Percentiles rank a stretch among this genome's conserved stretches.
These are phyloP conservation scores for Liolophura sinensis DNA, from an alignment of 1,140 invertebrate genomes.

Conservation along the genomic window DNA sequence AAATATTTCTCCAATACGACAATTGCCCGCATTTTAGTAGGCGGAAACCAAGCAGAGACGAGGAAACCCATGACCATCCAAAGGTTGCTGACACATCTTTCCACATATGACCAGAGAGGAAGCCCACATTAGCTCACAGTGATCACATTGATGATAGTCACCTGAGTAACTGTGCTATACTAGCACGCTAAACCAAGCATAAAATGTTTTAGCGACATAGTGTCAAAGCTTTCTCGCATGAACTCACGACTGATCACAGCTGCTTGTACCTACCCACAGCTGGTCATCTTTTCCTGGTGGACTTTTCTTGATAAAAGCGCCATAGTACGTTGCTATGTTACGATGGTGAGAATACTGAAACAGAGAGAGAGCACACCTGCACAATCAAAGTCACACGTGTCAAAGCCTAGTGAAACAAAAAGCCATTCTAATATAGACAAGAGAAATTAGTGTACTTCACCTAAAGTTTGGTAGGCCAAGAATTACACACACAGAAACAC, in stretches of 20 bases:
- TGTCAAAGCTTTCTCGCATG: background rate
- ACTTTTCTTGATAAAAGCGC: slow-evolving; percentile 99
- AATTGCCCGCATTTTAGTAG: too few species aligned
- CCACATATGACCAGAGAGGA: too few species aligned
- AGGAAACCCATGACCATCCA: too few species aligned
- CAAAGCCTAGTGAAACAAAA: background rate
- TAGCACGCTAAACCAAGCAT: background rate
- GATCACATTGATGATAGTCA: background rate
- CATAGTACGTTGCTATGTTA: slow-evolving; percentile 99
- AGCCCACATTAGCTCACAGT: too few species aligned
- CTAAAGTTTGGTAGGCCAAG: too few species aligned
- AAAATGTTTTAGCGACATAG: background rate
- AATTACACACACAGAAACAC: too few species aligned
- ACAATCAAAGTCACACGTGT: background rate
- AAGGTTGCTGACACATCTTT: too few species aligned
- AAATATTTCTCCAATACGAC: too few species aligned
- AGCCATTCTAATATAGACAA: background rate
- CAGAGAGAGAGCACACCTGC: slow-evolving; percentile 11
- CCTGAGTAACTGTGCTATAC: background rate
- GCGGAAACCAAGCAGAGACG: too few species aligned
- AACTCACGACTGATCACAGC: background rate
- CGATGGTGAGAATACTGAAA: slow-evolving; percentile 95
- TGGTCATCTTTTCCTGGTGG: slow-evolving; percentile 98
- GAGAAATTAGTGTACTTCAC: background rate
- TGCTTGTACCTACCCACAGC: slow-evolving; percentile 73